Percentiles rank a stretch among this genome's conserved stretches.
phyloP scores from a whole-genome alignment of 2,888 invertebrate genomes.

The Aphrophora alni region DNA sequence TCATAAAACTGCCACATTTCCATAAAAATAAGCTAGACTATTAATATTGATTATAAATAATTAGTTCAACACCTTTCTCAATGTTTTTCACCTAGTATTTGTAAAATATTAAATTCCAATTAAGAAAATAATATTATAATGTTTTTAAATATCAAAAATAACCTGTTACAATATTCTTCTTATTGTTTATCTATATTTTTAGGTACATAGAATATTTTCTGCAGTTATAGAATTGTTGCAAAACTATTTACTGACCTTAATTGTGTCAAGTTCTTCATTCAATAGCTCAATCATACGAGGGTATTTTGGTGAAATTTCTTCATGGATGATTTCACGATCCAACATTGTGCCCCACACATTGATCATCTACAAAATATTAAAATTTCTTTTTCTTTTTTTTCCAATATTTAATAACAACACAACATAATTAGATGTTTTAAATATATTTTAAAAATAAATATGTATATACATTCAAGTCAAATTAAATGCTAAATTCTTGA shows the following conservation, averaged over 20 bases:
- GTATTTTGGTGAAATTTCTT: slow-evolving; percentile 73
- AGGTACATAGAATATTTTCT: too few species aligned
- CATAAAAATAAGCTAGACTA: too few species aligned
- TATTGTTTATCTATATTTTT: too few species aligned
- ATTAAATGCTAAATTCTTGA: neutral
- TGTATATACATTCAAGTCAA: neutral
- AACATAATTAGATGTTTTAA: neutral
- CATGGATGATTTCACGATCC: slow-evolving; percentile 75
- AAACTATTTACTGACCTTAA: slow-evolving; percentile 68
- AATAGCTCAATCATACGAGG: slow-evolving; percentile 69
- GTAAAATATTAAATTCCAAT: too few species aligned
- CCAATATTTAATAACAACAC: neutral
- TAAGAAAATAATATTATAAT: too few species aligned
- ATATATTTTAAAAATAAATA: neutral
- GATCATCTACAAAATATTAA: slow-evolving; percentile 63
- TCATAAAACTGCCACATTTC: too few species aligned
- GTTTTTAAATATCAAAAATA: too few species aligned
- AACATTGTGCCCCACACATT: slow-evolving; percentile 76
- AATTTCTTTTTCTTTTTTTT: slow-evolving; percentile 15
- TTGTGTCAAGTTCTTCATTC: slow-evolving; percentile 68
- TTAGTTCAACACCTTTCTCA: too few species aligned
- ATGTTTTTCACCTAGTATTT: too few species aligned
- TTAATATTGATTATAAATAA: too few species aligned
- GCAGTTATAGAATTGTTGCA: too few species aligned
- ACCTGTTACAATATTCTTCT: too few species aligned